Percentiles rank a stretch among this genome's conserved stretches.
Evolutionary conservation across 2,797 vertebrate genomes (phyloP).

Genomic region (Hoplostethus mediterraneus): DNA sequence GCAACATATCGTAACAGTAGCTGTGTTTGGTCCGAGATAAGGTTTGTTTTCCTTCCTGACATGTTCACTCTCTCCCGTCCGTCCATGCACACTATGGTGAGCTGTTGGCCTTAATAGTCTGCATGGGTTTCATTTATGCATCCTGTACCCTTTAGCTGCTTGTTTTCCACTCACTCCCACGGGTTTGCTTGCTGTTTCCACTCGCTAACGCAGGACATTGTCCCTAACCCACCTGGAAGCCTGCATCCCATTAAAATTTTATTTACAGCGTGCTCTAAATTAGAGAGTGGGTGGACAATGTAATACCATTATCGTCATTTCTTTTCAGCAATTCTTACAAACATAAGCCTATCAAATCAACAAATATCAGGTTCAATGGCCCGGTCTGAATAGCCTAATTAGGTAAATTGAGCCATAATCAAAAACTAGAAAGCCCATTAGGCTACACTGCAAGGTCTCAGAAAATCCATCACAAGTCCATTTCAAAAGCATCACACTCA

Average conservation of each 20-base stretch:
- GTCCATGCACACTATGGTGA: background rate
- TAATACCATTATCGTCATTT: slow-evolving; percentile 4
- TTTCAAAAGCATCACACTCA: slow-evolving; percentile 5
- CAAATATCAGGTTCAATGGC: slow-evolving; percentile 21
- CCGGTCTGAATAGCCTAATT: slow-evolving; percentile 10
- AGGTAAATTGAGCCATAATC: slow-evolving; percentile 41
- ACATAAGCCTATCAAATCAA: background rate
- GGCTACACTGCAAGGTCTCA: slow-evolving; percentile 24
- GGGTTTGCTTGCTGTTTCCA: background rate
- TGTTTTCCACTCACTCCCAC: slow-evolving; percentile 3
- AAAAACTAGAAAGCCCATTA: slow-evolving; percentile 39
- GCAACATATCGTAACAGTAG: slow-evolving; percentile 30
- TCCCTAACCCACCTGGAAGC: slow-evolving; percentile 6
- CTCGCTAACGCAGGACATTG: background rate
- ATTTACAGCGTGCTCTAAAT: slow-evolving; percentile 23
- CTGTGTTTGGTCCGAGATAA: slow-evolving; percentile 41
- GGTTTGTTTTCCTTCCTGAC: slow-evolving; percentile 42
- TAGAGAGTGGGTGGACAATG: slow-evolving; percentile 6
- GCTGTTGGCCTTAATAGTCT: background rate
- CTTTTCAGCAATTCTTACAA: slow-evolving; percentile 6
- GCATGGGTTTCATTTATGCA: background rate
- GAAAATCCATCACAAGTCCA: slow-evolving; percentile 24
- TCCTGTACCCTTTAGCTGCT: background rate
- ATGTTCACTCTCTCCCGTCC: slow-evolving; percentile 6
- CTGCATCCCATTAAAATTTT: slow-evolving; percentile 17